phyloP scores from a whole-genome alignment of 2,888 invertebrate species.

The Andrena praecox region DNA sequence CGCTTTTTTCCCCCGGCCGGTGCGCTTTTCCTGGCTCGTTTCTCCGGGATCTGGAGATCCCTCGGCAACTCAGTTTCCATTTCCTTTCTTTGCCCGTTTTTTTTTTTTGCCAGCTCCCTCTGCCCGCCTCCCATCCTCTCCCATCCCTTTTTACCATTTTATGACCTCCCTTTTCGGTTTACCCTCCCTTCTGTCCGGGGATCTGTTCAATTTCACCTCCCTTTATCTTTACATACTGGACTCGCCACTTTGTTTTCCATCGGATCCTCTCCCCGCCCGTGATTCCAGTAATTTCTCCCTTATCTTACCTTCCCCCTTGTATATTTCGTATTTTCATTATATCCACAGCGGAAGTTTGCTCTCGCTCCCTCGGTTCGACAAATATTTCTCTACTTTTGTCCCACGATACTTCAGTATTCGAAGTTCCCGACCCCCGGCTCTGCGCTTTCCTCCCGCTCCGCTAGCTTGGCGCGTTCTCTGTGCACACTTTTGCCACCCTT shows the following conservation, averaged over 20 bases:
- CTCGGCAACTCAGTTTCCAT: conserved; percentile 38
- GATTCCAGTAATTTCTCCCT: neutral
- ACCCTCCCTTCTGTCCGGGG: conserved; percentile 7
- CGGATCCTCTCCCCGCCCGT: neutral
- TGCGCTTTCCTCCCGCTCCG: neutral
- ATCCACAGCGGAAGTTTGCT: neutral
- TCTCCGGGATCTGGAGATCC: conserved; percentile 29
- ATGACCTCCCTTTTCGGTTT: conserved; percentile 25
- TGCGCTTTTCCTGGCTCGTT: conserved; percentile 21
- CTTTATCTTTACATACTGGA: conserved; percentile 25
- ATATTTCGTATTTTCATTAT: neutral
- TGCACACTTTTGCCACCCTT: neutral
- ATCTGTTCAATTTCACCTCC: conserved; percentile 6
- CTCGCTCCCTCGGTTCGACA: neutral
- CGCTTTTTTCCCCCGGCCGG: conserved; percentile 6
- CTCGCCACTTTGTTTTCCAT: conserved; percentile 33
- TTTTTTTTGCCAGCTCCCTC: neutral
- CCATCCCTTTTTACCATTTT: conserved; percentile 20
- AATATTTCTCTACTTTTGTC: neutral
- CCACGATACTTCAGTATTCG: neutral
- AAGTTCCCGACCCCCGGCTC: too few species aligned
- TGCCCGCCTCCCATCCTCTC: neutral
- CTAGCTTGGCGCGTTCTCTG: neutral
- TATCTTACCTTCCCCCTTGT: neutral
- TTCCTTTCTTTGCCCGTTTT: conserved; percentile 29